Evolutionary conservation across 2,797 vertebrate genomes (phyloP).

Genomic region (Leptatherina wallacei): DNA sequence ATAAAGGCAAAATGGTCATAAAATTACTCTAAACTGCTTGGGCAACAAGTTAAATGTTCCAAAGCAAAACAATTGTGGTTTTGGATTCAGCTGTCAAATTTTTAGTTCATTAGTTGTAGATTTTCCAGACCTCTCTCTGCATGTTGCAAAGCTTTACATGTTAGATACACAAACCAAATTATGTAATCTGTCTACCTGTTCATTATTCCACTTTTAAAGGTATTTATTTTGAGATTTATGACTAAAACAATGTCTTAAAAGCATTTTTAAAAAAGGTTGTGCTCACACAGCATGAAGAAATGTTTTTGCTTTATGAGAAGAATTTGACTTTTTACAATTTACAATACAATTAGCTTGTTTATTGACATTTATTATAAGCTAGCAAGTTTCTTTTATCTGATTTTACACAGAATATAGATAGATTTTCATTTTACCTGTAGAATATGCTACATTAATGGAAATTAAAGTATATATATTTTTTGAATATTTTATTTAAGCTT

Average conservation of each 20-base stretch:
- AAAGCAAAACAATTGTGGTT: slow-evolving; percentile 48
- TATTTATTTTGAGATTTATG: neutral
- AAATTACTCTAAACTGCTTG: slow-evolving; percentile 48
- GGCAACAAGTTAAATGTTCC: slow-evolving; percentile 27
- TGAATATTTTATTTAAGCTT: no score
- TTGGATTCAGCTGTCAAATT: slow-evolving; percentile 40
- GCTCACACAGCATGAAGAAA: no score
- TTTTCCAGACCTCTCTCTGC: slow-evolving; percentile 48
- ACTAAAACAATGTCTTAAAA: neutral
- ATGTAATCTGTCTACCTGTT: neutral
- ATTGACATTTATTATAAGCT: no score
- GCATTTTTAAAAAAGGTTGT: no score
- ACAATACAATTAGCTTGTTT: no score
- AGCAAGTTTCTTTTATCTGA: no score
- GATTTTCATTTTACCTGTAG: no score
- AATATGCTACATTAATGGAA: no score
- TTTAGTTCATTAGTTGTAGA: slow-evolving; percentile 45
- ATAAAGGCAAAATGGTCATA: slow-evolving; percentile 38
- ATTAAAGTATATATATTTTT: no score
- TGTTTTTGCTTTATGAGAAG: no score
- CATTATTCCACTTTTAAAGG: neutral
- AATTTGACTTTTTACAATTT: no score
- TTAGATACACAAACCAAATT: neutral
- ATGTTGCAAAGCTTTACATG: slow-evolving; percentile 24
- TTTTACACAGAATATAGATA: no score